phyloP scores from a whole-genome alignment of 2,888 invertebrate species.

The Nephrotoma flavescens region DNA sequence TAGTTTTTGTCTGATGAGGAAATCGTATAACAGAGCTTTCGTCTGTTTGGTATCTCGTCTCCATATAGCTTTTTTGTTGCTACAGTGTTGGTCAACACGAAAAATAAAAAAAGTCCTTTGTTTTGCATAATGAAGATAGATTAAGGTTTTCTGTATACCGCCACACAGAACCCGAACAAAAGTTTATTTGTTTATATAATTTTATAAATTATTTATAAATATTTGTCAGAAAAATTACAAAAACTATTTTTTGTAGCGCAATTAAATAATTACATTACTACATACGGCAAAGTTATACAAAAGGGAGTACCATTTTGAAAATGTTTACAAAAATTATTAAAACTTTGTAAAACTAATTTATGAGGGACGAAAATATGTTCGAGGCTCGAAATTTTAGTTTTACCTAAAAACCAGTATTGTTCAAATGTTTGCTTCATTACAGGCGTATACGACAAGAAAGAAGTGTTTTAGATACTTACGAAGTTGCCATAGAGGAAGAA shows the following conservation, averaged over 20 bases:
- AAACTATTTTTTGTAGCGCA: not conserved
- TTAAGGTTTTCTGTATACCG: not conserved
- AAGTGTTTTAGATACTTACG: too few relatives aligned
- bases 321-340: too few relatives aligned
- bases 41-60: not conserved
- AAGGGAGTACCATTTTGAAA: too few relatives aligned
- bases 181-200: not conserved
- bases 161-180: not conserved
- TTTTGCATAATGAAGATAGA: not conserved
- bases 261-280: not conserved
- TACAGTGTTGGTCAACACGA: not conserved
- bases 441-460: too few relatives aligned
- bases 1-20: not conserved
- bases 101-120: not conserved
- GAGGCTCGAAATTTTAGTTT: too few relatives aligned
- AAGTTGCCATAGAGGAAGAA: too few relatives aligned
- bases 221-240: not conserved
- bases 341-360: too few relatives aligned
- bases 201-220: not conserved
- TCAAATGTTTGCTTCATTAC: too few relatives aligned
- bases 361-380: too few relatives aligned
- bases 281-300: too few relatives aligned
- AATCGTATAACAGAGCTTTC: not conserved
- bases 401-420: too few relatives aligned
- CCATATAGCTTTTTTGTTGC: not conserved